Evolutionary conservation across 2,888 invertebrate genomes (phyloP).

Genomic region (Syrista parreyssii): DNA sequence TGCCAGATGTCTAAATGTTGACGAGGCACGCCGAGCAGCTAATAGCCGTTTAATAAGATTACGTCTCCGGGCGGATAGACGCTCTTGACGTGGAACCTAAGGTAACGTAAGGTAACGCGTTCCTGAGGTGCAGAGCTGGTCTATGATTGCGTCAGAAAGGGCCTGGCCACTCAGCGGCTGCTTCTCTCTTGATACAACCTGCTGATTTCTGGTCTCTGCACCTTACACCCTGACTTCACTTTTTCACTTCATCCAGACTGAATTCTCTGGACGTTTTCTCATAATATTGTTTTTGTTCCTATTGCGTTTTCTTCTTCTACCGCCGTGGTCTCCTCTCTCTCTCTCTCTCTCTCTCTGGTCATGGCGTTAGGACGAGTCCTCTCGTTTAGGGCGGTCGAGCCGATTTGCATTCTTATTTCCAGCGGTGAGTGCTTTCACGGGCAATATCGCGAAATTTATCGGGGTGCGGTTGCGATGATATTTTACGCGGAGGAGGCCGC

Average conservation of each 20-base stretch:
- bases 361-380: background rate
- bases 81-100: slow-evolving; percentile 54
- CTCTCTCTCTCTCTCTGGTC: background rate
- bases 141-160: background rate
- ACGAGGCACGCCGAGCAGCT: slow-evolving; percentile 62
- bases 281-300: background rate
- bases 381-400: background rate
- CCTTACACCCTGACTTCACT: background rate
- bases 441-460: slow-evolving; percentile 59
- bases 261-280: background rate
- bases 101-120: slow-evolving; percentile 46
- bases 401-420: slow-evolving; percentile 56
- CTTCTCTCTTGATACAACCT: background rate
- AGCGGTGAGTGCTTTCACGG: slow-evolving; percentile 50
- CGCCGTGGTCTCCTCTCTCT: background rate
- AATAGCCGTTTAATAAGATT: slow-evolving; percentile 65
- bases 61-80: slow-evolving; percentile 54
- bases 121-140: slow-evolving; percentile 19
- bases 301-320: background rate
- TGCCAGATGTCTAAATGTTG: slow-evolving; percentile 65
- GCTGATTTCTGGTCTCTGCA: background rate
- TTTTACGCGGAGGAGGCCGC: slow-evolving; percentile 50
- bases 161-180: slow-evolving; percentile 8
- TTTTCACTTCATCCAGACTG: no score
- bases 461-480: slow-evolving; percentile 58